Conservation (phyloP, 2,797 vertebrate genomes). For the Sandelia bainsii region DNA sequence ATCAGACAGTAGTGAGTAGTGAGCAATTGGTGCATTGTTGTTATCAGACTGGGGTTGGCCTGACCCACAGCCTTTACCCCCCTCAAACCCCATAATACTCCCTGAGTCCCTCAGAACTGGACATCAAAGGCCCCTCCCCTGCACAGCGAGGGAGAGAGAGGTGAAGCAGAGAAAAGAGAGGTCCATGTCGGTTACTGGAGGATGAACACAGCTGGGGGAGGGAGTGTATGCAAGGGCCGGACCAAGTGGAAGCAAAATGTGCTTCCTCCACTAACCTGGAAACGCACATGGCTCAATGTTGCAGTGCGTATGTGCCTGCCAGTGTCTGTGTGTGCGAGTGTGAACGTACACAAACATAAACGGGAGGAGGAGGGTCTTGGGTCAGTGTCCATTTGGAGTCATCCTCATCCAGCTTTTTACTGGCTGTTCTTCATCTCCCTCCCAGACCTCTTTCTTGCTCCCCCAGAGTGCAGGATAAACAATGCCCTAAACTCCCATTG, state of each 20-base stretch:
- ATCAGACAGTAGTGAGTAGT: slow-evolving; percentile 63
- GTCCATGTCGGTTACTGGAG: slow-evolving; percentile 60
- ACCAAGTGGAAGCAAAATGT: slow-evolving; percentile 63
- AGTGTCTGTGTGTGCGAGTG: background rate
- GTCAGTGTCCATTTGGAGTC: slow-evolving; percentile 65
- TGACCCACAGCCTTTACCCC: slow-evolving; percentile 48
- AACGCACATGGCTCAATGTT: slow-evolving; percentile 65
- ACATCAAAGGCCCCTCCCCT: slow-evolving; percentile 70
- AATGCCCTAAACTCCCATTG: slow-evolving; percentile 47
- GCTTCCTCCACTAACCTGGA: slow-evolving; percentile 64
- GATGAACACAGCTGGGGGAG: slow-evolving; percentile 64
- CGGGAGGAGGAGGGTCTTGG: slow-evolving; percentile 45
- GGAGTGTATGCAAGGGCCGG: slow-evolving; percentile 52
- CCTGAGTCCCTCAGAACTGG: slow-evolving; percentile 66
- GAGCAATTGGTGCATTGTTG: slow-evolving; percentile 68
- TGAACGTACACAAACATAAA: slow-evolving; percentile 12
- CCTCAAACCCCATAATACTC: slow-evolving; percentile 48
- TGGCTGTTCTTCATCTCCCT: slow-evolving; percentile 45
- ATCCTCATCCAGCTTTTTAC: slow-evolving; percentile 61
- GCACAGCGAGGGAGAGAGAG: slow-evolving; percentile 55
- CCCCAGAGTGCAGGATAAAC: slow-evolving; percentile 58
- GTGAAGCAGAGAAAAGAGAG: slow-evolving; percentile 59
- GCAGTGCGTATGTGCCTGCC: slow-evolving; percentile 16
- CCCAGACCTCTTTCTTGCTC: slow-evolving; percentile 38
- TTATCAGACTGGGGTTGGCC: slow-evolving; percentile 57